Evolutionary conservation across 2,888 invertebrate species (phyloP).

Genomic region (Meiosimyza decipiens): DNA sequence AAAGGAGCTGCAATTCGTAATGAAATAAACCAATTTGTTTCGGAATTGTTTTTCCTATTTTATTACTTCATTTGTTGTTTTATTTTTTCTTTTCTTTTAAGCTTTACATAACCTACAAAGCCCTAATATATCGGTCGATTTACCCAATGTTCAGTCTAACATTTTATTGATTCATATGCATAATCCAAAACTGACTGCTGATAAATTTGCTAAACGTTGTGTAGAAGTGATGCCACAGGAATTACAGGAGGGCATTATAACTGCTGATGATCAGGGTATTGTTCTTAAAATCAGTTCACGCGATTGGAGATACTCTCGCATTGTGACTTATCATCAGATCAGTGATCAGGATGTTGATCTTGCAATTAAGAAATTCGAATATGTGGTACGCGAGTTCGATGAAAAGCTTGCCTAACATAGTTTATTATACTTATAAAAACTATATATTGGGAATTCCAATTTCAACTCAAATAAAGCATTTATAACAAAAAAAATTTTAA

Average conservation of each 20-base stretch:
- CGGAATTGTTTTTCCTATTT: slow-evolving; percentile 16
- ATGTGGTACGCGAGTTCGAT: slow-evolving; percentile 75
- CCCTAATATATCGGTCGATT: slow-evolving; percentile 73
- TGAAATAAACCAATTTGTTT: slow-evolving; percentile 22
- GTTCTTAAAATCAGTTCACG: slow-evolving; percentile 73
- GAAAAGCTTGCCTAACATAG: slow-evolving; percentile 43
- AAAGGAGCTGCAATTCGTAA: slow-evolving; percentile 37
- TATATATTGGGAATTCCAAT: no score
- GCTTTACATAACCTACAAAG: slow-evolving; percentile 72
- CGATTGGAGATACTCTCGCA: slow-evolving; percentile 72
- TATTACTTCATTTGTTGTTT: slow-evolving; percentile 27
- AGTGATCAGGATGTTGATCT: slow-evolving; percentile 74
- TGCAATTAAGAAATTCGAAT: slow-evolving; percentile 77
- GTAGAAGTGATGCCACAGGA: slow-evolving; percentile 67
- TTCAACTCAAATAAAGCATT: no score
- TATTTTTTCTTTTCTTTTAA: slow-evolving; percentile 24
- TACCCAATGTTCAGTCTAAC: slow-evolving; percentile 76
- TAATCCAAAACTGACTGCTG: slow-evolving; percentile 69
- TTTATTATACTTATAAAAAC: slow-evolving; percentile 28
- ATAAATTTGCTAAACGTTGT: slow-evolving; percentile 70
- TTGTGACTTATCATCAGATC: slow-evolving; percentile 80
- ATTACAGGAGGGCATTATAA: slow-evolving; percentile 68
- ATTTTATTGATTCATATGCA: slow-evolving; percentile 77
- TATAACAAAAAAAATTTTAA: no score
- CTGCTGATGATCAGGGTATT: slow-evolving; percentile 57